Percentiles rank a stretch among this genome's conserved stretches.
Conservation (phyloP, 2,888 invertebrate genomes). For the Alloplasta piceator region DNA sequence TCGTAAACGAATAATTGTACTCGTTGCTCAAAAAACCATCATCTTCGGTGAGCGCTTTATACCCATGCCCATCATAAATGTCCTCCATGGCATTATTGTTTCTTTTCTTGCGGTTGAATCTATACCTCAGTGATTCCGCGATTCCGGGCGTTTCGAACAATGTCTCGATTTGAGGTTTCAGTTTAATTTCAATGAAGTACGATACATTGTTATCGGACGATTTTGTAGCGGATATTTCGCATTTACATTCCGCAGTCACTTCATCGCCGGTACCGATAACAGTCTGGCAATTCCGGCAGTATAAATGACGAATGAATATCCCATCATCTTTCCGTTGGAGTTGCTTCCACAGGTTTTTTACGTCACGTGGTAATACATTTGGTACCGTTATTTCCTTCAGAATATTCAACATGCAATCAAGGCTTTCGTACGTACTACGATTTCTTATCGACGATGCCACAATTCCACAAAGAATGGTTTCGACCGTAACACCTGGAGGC, state of each 20-base stretch:
- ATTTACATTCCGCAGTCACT: background rate
- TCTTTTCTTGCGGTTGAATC: background rate
- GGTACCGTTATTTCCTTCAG: background rate
- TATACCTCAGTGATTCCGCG: background rate
- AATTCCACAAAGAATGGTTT: background rate
- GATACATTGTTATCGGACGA: background rate
- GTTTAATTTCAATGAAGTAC: background rate
- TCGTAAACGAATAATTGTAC: slow-evolving; percentile 47
- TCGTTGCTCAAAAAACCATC: slow-evolving; percentile 21
- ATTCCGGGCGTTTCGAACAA: background rate
- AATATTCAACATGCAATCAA: background rate
- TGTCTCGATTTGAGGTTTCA: background rate
- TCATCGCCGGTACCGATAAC: background rate
- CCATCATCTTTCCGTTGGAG: background rate
- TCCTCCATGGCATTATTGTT: background rate
- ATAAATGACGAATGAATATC: background rate
- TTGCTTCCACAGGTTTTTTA: background rate
- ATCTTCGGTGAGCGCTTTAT: background rate
- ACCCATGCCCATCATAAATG: background rate
- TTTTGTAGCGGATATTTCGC: background rate
- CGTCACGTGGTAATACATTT: background rate
- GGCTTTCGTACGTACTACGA: background rate
- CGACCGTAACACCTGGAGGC: background rate
- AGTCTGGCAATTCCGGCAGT: background rate
- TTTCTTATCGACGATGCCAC: background rate